A percentile compares a stretch with the other conserved stretches of the same genome.
Conservation (phyloP, 2,888 invertebrate genomes). For the Antheraea assamensis region DNA sequence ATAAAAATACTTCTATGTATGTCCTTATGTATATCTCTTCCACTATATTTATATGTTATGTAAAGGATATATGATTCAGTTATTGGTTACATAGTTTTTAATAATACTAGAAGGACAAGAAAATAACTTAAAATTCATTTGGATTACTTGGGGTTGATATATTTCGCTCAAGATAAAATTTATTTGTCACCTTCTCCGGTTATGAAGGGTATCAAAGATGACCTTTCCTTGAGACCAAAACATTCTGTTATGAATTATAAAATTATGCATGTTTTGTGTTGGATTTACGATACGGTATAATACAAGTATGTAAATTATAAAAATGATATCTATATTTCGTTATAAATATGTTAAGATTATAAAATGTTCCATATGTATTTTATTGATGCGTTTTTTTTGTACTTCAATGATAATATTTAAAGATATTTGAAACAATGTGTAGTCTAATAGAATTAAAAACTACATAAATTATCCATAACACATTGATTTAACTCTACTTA, state of each 20-base stretch:
- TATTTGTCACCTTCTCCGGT: not conserved
- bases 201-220: not conserved
- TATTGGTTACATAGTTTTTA: too few relatives aligned
- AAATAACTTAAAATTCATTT: not conserved
- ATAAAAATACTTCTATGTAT: too few relatives aligned
- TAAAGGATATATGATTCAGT: too few relatives aligned
- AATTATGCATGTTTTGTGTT: too few relatives aligned
- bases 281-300: not conserved
- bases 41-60: too few relatives aligned
- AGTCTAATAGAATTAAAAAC: not conserved
- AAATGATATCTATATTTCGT: too few relatives aligned
- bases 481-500: not conserved
- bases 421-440: not conserved
- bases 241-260: not conserved
- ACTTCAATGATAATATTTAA: not conserved
- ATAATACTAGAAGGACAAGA: not conserved
- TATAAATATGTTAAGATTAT: too few relatives aligned
- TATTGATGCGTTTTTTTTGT: not conserved
- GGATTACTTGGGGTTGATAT: not conserved
- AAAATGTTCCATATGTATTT: too few relatives aligned
- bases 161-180: not conserved
- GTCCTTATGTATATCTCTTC: too few relatives aligned
- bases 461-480: not conserved
- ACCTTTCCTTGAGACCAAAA: not conserved
- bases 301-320: not conserved